Evolutionary conservation across 2,113 vertebrate genomes (phyloP), one percentile per base, ranked within the genome.

Genomic region (Phylloscopus trochilus): DNA sequence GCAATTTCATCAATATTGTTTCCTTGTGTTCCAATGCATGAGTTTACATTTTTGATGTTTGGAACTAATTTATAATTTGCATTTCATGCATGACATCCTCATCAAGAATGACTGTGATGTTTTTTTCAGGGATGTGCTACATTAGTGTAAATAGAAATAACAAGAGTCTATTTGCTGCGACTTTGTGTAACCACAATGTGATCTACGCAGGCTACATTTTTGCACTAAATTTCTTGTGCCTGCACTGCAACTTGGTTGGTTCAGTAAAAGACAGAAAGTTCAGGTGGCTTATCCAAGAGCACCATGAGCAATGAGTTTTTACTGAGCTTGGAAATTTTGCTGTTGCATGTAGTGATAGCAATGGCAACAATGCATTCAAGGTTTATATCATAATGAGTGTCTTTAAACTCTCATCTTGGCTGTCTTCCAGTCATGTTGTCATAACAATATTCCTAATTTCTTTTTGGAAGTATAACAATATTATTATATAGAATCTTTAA

Each of bases 61-160:
- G 64, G 68, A 87, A 92, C 73, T 78, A 56, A 59, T 92, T 95
- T n/a, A 47, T 59, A 88, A 93, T 94, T 94, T 96, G 64, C 31
- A 75, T 88, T 94, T 95, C 72, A 86, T 72, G 83, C 79, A 75
- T 83, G 79, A 77, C 55, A 67, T 80, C 67, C 67, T 95, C 87
- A 90, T 86, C 64, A 81, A 83, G 63, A 91, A 74, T 51, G 41
- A 83, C 82, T 77, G 43, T 51, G 59, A 53, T 52, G 37, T 24
- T 85, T 60, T 92, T 93, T 93, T 30, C 81, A 86, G n/a, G 47
- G 43, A 86, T 91, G 68, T 0, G 2, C 63, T 67, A 70, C 35
- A 58, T 73, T 82, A 83, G 28, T 10, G 44, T 73, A 83, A 78
- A 74, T 15, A 88, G 80, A 88, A 94, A 88, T 62, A 87, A n/a